These are phyloP conservation scores for Leptinotarsa texana DNA, from an alignment of 1,140 invertebrate genomes.

Conservation along the genomic window DNA sequence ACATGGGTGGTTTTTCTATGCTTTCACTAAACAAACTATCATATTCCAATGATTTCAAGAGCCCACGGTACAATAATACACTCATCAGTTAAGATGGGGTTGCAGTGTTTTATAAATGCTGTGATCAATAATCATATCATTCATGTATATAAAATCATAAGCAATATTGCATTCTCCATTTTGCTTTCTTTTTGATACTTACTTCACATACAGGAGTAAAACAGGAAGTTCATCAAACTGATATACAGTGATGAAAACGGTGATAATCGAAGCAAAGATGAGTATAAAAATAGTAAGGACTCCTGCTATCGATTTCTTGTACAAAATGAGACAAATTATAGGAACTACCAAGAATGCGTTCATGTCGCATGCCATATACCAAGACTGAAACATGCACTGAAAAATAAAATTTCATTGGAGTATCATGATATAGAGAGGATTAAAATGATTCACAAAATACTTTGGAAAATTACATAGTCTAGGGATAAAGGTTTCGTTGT, in stretches of 20 bases:
- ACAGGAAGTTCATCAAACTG: conserved; percentile 65
- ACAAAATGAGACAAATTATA: conserved; percentile 71
- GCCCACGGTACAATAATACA: no score
- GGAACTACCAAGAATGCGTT: conserved; percentile 81
- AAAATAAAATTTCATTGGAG: conserved; percentile 19
- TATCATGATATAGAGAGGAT: neutral
- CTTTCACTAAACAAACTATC: no score
- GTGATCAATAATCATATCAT: no score
- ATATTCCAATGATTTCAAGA: no score
- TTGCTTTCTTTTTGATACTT: conserved; percentile 47
- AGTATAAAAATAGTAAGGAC: conserved; percentile 54
- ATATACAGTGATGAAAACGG: conserved; percentile 67
- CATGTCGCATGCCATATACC: conserved; percentile 88
- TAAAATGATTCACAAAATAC: neutral
- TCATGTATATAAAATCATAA: no score
- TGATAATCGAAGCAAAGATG: conserved; percentile 62
- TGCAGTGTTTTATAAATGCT: no score
- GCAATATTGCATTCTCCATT: no score
- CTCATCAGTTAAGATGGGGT: no score
- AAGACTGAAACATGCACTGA: conserved; percentile 88
- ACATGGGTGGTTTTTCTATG: no score
- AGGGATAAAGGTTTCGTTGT: no score
- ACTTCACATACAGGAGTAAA: conserved; percentile 67
- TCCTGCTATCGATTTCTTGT: conserved; percentile 67
- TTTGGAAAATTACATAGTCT: no score